Conservation (phyloP, 2,797 vertebrate species). For the Trachurus trachurus region DNA sequence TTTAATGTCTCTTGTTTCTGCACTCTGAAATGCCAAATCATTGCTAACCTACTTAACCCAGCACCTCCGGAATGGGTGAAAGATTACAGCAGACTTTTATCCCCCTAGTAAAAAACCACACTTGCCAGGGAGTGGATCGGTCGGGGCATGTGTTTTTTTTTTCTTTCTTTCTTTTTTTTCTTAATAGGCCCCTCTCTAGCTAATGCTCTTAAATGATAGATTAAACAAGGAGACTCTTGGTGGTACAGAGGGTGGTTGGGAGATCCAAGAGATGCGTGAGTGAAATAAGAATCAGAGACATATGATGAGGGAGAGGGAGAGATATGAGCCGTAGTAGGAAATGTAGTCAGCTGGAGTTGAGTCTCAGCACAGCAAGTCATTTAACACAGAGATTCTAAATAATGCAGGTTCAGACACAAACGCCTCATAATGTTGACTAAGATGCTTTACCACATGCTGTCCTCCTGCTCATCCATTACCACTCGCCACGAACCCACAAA, state of each 20-base stretch:
- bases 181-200: constrained; percentile 67
- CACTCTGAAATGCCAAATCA: constrained; percentile 78
- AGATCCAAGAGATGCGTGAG: constrained; percentile 61
- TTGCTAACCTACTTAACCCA: constrained; percentile 80
- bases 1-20: constrained; percentile 82
- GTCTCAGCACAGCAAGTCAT: constrained; percentile 45
- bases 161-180: constrained; percentile 35
- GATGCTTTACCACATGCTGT: constrained; percentile 18
- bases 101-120: constrained; percentile 58
- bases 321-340: constrained; percentile 24
- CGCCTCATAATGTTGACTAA: constrained; percentile 9
- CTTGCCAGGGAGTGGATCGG: constrained; percentile 53
- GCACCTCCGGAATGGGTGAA: constrained; percentile 69
- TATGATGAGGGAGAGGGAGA: constrained; percentile 26
- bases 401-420: constrained; percentile 37
- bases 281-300: constrained; percentile 61
- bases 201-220: constrained; percentile 77
- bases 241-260: constrained; percentile 39
- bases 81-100: constrained; percentile 75
- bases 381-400: constrained; percentile 43
- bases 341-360: constrained; percentile 20
- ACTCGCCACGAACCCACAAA: constrained; percentile 30
- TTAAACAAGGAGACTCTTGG: constrained; percentile 69
- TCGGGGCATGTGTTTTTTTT: constrained; percentile 4
- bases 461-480: constrained; percentile 28